phyloP scores from a whole-genome alignment of 2,113 vertebrate species.

The human region DNA sequence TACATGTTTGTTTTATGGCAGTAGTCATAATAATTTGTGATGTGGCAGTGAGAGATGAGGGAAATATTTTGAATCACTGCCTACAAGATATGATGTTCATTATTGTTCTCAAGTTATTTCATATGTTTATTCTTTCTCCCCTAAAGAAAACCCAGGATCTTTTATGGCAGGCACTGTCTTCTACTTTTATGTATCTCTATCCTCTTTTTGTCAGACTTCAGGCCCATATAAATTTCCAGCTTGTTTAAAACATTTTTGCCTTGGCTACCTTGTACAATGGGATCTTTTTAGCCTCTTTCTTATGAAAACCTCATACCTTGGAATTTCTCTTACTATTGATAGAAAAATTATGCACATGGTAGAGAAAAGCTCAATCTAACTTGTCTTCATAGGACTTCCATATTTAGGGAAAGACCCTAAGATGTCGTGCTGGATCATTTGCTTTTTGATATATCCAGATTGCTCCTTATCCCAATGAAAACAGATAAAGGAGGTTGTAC shows the following conservation, averaged over 20 bases:
- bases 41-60: not conserved
- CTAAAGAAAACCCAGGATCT: conserved; percentile 12
- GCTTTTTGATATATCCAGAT: conserved; percentile 61
- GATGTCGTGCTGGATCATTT: conserved; percentile 48
- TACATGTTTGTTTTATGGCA: not conserved
- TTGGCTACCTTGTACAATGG: not conserved
- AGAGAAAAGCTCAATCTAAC: not conserved
- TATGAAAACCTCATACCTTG: conserved; percentile 11
- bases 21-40: not conserved
- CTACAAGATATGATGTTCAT: conserved; percentile 5
- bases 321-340: conserved; percentile 37
- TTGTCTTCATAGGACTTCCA: conserved; percentile 1
- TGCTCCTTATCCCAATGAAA: conserved; percentile 57
- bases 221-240: not conserved
- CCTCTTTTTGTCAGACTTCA: not conserved
- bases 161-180: not conserved
- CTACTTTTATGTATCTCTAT: not conserved
- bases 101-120: conserved; percentile 40
- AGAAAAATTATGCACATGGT: not conserved
- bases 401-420: conserved; percentile 43
- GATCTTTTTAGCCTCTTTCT: conserved; percentile 31
- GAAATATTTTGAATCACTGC: not conserved
- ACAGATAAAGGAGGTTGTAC: conserved; percentile 52
- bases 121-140: not conserved
- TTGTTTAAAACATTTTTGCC: conserved; percentile 28